A percentile compares a stretch with the other conserved stretches of the same genome.
phyloP scores from a whole-genome alignment of 2,113 vertebrate species.

The Delphinapterus leucas region DNA sequence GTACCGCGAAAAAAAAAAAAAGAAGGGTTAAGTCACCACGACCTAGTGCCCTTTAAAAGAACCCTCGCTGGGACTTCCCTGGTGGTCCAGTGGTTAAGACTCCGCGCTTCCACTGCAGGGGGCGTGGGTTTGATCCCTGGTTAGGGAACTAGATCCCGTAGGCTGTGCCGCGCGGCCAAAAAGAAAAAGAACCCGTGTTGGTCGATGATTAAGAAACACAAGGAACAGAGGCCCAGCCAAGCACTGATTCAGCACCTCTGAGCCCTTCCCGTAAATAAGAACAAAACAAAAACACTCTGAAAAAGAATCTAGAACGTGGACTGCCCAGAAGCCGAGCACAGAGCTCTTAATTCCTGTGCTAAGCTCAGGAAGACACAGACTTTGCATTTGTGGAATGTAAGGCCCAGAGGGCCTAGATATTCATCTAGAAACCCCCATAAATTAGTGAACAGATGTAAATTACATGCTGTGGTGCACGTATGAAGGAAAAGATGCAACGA shows the following conservation, averaged over 20 bases:
- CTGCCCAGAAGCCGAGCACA: no score
- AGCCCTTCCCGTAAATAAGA: neutral
- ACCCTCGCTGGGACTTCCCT: neutral
- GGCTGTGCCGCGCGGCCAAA: no score
- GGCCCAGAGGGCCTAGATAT: neutral
- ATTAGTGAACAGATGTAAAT: neutral
- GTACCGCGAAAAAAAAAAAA: no score
- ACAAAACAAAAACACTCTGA: neutral
- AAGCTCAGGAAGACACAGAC: neutral
- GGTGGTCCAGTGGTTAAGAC: no score
- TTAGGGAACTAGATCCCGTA: no score
- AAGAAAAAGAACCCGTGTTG: no score
- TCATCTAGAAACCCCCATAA: neutral
- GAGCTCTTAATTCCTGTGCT: neutral
- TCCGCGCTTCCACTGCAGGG: no score
- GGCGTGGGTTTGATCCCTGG: no score
- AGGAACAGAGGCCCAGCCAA: neutral
- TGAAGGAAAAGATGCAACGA: neutral
- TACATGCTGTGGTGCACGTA: neutral
- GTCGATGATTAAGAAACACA: neutral
- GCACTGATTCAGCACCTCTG: neutral
- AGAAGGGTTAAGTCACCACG: neutral
- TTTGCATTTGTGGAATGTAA: neutral
- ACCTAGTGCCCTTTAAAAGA: slow-evolving; percentile 38
- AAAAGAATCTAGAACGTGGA: neutral